A percentile compares a stretch with the other conserved stretches of the same genome.
Evolutionary conservation across 2,113 vertebrate species (phyloP).

Genomic region (Candoia aspera): DNA sequence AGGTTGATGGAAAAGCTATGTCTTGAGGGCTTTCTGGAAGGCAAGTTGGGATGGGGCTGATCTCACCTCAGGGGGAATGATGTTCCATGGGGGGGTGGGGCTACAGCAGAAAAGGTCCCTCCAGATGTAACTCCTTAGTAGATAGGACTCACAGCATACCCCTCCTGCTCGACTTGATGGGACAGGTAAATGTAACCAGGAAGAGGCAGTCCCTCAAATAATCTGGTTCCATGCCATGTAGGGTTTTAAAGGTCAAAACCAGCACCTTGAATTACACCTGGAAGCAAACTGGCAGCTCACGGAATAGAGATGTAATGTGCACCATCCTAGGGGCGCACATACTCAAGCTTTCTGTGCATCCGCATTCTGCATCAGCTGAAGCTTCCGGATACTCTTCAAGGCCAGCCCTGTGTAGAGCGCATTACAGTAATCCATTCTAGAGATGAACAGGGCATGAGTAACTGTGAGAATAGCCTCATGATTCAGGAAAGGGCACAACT

Average conservation of each 20-base stretch:
- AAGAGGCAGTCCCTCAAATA: background rate
- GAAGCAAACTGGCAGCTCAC: background rate
- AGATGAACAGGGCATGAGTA: background rate
- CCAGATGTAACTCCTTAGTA: background rate
- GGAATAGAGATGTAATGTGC: background rate
- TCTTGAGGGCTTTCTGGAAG: too few species aligned
- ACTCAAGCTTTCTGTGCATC: background rate
- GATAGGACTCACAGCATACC: background rate
- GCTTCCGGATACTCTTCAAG: background rate
- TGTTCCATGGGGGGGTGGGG: background rate
- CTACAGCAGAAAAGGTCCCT: background rate
- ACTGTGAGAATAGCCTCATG: too few species aligned
- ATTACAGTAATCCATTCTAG: background rate
- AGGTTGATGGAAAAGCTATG: too few species aligned
- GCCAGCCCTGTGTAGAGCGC: background rate
- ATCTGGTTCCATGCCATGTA: background rate
- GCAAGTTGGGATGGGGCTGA: background rate
- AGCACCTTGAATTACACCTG: background rate
- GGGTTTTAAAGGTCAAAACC: background rate
- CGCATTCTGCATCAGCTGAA: background rate
- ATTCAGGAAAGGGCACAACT: too few species aligned
- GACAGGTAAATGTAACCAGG: background rate
- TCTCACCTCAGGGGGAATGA: background rate
- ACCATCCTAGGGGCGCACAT: too few species aligned
- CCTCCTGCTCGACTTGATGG: background rate